Conservation (phyloP, 1,140 invertebrate species). For the Acromyrmex charruanus region DNA sequence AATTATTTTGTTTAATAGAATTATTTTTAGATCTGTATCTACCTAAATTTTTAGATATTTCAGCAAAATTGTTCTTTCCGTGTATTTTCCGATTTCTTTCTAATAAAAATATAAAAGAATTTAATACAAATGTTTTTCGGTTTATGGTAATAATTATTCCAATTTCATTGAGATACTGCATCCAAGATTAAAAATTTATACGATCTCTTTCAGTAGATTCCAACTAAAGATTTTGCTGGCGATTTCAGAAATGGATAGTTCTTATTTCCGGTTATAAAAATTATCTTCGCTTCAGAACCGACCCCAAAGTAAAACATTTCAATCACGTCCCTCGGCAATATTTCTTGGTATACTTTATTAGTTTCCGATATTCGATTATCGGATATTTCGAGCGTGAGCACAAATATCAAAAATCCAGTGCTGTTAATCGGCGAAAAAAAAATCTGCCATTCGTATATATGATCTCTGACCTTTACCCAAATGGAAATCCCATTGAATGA, state of each 20-base stretch:
- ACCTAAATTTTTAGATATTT: too few relatives aligned
- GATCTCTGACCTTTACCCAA: constrained; percentile 21
- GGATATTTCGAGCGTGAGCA: constrained; percentile 30
- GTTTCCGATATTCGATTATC: constrained; percentile 58
- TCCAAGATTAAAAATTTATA: not conserved
- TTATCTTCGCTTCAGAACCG: not conserved
- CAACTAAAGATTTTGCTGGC: not conserved
- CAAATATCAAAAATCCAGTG: constrained; percentile 42
- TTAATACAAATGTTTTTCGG: not conserved
- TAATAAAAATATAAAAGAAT: constrained; percentile 1
- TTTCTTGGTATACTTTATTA: constrained; percentile 50
- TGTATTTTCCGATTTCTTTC: not conserved
- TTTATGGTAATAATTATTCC: not conserved
- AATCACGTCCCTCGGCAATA: constrained; percentile 46
- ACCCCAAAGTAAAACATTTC: constrained; percentile 18
- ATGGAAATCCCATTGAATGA: constrained; percentile 47
- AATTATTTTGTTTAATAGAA: too few relatives aligned
- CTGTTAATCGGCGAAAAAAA: constrained; percentile 45
- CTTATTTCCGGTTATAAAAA: constrained; percentile 25
- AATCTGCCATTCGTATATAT: not conserved
- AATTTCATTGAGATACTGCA: not conserved
- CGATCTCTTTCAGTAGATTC: not conserved
- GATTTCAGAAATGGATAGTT: not conserved
- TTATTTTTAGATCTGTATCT: too few relatives aligned
- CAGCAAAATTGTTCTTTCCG: too few relatives aligned